Conservation (phyloP, 2,113 vertebrate genomes). For the Bolborhynchus lineola region DNA sequence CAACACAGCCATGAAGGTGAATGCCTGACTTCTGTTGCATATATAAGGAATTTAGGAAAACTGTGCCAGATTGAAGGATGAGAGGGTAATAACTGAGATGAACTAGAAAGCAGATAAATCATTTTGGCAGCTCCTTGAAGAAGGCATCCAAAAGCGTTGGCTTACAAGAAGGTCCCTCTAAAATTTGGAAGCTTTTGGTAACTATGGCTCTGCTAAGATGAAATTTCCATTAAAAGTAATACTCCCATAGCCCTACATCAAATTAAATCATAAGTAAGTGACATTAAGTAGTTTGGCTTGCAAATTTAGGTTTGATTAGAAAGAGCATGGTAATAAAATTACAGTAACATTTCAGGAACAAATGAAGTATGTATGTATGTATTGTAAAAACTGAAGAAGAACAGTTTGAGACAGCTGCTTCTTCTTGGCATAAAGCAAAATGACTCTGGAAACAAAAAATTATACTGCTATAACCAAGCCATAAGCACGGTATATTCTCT, state of each 20-base stretch:
- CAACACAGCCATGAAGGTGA: not conserved
- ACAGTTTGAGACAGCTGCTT: not conserved
- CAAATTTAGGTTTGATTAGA: not conserved
- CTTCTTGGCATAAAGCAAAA: not conserved
- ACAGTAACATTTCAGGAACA: not conserved
- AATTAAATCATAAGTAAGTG: not conserved
- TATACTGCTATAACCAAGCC: not conserved
- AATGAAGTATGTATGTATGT: not conserved
- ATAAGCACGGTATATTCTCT: not conserved
- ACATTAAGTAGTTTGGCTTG: not conserved
- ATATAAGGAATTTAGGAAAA: not conserved
- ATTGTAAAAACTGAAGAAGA: not conserved
- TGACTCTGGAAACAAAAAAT: not conserved
- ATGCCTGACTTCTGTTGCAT: not conserved
- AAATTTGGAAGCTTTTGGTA: slow-evolving; percentile 9
- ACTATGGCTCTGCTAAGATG: not conserved
- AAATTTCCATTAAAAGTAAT: not conserved
- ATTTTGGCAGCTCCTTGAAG: not conserved
- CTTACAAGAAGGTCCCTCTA: not conserved
- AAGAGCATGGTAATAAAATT: not conserved
- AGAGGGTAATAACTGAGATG: not conserved
- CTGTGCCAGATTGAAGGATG: not conserved
- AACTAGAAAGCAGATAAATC: not conserved
- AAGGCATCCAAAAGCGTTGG: not conserved
- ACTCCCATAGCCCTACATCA: not conserved